Conservation (phyloP, 2,797 vertebrate genomes). For the Pseudochirops cupreus region DNA sequence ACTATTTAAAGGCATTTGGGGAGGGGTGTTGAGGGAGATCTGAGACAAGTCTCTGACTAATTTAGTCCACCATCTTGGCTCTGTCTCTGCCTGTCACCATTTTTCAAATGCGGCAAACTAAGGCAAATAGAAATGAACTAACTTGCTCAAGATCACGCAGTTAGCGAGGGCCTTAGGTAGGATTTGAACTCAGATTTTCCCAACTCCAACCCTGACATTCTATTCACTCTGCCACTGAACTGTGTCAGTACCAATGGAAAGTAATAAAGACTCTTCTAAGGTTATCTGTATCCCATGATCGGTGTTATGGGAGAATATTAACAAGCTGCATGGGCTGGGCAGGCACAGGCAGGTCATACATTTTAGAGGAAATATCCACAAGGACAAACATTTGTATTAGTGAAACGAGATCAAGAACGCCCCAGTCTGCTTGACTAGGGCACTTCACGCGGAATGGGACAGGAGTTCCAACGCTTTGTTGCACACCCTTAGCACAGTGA, state of each 20-base stretch:
- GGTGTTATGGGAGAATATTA: background rate
- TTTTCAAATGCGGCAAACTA: background rate
- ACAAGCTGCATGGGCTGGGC: background rate
- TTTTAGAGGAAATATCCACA: background rate
- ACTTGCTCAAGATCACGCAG: background rate
- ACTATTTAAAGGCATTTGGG: no score
- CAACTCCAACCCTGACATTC: background rate
- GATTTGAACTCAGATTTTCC: background rate
- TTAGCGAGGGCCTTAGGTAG: background rate
- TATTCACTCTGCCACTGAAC: background rate
- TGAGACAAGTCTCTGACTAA: no score
- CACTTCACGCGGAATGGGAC: background rate
- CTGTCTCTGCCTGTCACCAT: background rate
- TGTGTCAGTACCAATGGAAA: background rate
- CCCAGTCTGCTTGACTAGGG: background rate
- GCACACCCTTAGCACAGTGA: background rate
- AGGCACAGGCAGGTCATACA: background rate
- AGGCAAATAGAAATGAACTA: background rate
- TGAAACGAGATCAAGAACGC: background rate
- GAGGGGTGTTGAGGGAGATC: no score
- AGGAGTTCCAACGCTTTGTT: background rate
- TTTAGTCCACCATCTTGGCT: no score
- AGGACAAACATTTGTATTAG: background rate
- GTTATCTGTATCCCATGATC: background rate
- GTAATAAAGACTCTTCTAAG: background rate